These are phyloP conservation scores for Caretta caretta DNA, from an alignment of 2,113 vertebrate species.

Conservation along the genomic window DNA sequence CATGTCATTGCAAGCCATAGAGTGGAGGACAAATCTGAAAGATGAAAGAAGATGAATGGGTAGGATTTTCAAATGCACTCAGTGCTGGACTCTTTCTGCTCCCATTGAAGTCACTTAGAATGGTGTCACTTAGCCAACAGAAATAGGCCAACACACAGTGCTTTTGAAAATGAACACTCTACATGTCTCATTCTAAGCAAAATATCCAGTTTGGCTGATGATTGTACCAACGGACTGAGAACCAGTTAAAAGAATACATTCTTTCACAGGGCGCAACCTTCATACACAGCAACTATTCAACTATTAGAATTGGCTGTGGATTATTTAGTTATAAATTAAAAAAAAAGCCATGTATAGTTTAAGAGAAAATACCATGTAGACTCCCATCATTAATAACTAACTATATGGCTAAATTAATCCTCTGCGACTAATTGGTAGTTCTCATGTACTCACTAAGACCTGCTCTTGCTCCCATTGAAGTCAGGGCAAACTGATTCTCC, in stretches of 20 bases:
- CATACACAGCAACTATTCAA: neutral
- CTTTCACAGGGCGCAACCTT: neutral
- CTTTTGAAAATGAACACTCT: neutral
- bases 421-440: neutral
- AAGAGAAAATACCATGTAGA: neutral
- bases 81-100: neutral
- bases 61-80: neutral
- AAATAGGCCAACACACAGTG: rapidly evolving
- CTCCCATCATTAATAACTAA: neutral
- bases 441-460: neutral
- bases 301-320: too few species aligned
- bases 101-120: neutral
- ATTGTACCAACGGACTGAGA: neutral
- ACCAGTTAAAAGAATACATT: neutral
- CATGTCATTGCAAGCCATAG: neutral
- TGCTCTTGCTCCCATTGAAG: neutral
- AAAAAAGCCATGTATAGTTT: neutral
- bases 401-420: neutral
- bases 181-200: neutral
- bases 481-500: neutral
- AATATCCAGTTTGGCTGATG: neutral
- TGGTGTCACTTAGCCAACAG: neutral
- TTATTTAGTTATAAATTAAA: neutral
- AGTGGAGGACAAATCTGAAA: neutral
- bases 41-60: neutral